Percentiles rank a stretch among this genome's conserved stretches.
Evolutionary conservation across 1,140 invertebrate species (phyloP).

Genomic region (Drosophila pandora): DNA sequence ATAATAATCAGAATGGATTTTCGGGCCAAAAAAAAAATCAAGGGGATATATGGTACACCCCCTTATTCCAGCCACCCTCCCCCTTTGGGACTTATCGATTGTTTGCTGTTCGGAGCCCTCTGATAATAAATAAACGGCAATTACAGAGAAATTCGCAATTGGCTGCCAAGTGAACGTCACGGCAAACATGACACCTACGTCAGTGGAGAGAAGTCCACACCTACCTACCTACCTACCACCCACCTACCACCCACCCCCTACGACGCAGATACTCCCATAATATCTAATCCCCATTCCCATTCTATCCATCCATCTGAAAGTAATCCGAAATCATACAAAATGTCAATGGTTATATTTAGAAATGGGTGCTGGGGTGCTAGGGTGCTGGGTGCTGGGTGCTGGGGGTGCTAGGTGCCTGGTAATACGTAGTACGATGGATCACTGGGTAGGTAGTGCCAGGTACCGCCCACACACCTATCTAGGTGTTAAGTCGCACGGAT

Average conservation of each 20-base stretch:
- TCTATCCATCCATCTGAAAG: neutral
- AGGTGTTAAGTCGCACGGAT: no score
- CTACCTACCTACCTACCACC: no score
- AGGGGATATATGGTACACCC: no score
- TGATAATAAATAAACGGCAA: constrained; percentile 59
- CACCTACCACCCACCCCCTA: no score
- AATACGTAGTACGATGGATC: no score
- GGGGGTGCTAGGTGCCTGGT: no score
- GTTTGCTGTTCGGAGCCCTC: neutral
- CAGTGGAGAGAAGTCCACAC: constrained; percentile 19
- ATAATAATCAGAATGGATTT: constrained; percentile 19
- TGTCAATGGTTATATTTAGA: neutral
- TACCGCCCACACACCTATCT: no score
- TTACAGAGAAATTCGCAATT: constrained; percentile 68
- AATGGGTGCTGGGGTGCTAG: neutral
- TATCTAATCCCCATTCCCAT: neutral
- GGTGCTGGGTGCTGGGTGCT: neutral
- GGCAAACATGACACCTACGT: constrained; percentile 59
- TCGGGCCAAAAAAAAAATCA: neutral
- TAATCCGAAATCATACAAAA: neutral
- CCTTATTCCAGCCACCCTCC: no score
- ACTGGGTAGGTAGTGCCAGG: no score
- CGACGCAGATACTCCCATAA: no score
- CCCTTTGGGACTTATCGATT: neutral
- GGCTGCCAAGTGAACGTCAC: constrained; percentile 58